Conservation (phyloP, 2,888 invertebrate genomes). For the Ditylenchus weischeri region DNA sequence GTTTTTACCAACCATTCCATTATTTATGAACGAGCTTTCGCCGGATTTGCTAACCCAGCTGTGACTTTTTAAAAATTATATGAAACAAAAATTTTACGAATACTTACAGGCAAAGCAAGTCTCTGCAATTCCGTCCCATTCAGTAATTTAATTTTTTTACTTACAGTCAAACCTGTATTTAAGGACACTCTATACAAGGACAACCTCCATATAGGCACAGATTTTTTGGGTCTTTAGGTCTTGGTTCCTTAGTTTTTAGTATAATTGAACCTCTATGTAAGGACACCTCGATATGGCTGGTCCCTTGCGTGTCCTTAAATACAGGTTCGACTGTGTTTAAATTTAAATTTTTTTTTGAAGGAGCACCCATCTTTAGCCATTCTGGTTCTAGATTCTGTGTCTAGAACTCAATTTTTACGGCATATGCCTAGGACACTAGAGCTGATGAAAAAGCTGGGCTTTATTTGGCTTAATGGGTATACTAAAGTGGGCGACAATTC, state of each 20-base stretch:
- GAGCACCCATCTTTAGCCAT: conserved; percentile 15
- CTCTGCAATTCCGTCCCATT: no score
- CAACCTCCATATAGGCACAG: no score
- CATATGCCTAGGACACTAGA: conserved; percentile 62
- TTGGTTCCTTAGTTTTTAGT: no score
- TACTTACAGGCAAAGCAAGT: no score
- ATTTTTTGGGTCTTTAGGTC: no score
- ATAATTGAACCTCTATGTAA: no score
- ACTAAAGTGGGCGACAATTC: conserved; percentile 89
- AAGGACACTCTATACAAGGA: no score
- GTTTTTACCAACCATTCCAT: conserved; percentile 16
- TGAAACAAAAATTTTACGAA: no score
- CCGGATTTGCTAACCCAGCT: conserved; percentile 25
- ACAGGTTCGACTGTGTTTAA: no score
- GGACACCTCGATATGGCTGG: no score
- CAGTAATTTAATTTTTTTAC: background rate
- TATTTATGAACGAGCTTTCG: conserved; percentile 30
- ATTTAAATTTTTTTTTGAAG: background rate
- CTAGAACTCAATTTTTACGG: conserved; percentile 46
- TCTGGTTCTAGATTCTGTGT: conserved; percentile 37
- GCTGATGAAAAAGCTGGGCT: conserved; percentile 68
- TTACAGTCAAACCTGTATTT: no score
- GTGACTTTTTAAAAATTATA: background rate
- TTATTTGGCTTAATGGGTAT: conserved; percentile 79
- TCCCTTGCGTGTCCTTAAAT: no score